Percentiles rank a stretch among this genome's conserved stretches.
phyloP scores from a whole-genome alignment of 2,113 vertebrate genomes.

The Sus scrofa region DNA sequence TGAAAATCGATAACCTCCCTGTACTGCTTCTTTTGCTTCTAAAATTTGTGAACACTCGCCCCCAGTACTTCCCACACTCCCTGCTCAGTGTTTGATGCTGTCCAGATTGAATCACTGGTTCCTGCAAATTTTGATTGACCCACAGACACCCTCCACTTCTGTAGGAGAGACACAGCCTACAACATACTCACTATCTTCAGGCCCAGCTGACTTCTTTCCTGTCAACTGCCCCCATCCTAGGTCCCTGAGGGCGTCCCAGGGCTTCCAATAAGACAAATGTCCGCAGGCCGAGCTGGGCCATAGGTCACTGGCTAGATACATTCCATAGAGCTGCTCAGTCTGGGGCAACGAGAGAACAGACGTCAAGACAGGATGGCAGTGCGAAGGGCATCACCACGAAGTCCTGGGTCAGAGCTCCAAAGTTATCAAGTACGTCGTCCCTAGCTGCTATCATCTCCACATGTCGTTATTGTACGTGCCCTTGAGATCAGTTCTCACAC shows the following conservation, averaged over 20 bases:
- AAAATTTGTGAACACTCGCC: conserved; percentile 2
- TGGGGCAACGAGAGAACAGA: not conserved
- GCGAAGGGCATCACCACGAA: not conserved
- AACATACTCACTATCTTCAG: not conserved
- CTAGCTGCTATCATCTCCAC: not conserved
- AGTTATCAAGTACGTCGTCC: not conserved
- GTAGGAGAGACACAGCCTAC: not conserved
- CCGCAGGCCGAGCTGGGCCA: not conserved
- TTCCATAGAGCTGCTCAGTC: not conserved
- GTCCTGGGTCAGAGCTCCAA: not conserved
- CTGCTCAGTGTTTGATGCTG: not conserved
- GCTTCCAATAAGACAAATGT: not conserved
- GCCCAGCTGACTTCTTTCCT: not conserved
- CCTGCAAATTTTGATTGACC: not conserved
- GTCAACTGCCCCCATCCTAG: not conserved
- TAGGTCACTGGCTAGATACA: not conserved
- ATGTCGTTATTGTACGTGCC: not conserved
- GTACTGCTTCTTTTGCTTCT: not conserved
- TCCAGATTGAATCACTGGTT: not conserved
- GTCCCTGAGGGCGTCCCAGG: not conserved
- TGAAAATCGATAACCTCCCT: not conserved
- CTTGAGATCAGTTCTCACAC: not conserved
- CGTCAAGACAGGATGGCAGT: not conserved
- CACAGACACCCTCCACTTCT: not conserved
- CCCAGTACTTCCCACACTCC: not conserved